Percentiles rank a stretch among this genome's conserved stretches.
These are phyloP conservation scores for Denticeps clupeoides DNA, from an alignment of 2,797 vertebrate species.

Conservation along the genomic window DNA sequence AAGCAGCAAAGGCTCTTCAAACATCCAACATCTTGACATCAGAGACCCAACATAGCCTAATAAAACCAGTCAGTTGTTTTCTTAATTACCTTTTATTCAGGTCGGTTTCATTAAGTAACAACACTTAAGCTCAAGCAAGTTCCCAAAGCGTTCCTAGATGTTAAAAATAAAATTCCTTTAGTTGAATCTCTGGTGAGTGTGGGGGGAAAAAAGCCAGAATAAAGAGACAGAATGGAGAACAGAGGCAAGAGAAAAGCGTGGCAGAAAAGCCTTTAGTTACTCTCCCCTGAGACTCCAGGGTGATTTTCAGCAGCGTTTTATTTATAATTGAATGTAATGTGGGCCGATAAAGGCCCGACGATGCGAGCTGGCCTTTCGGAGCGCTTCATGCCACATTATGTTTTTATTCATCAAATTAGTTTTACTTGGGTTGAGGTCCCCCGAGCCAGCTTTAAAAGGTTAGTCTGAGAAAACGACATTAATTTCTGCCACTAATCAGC, in stretches of 20 bases:
- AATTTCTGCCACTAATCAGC: slow-evolving; percentile 61
- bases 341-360: slow-evolving; percentile 48
- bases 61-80: no score
- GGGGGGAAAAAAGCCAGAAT: slow-evolving; percentile 2
- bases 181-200: no score
- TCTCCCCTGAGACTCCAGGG: slow-evolving; percentile 42
- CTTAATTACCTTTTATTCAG: no score
- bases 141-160: no score
- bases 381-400: slow-evolving; percentile 55
- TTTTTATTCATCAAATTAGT: slow-evolving; percentile 68
- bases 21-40: no score
- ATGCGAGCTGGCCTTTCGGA: slow-evolving; percentile 42
- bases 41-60: no score
- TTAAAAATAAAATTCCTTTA: no score
- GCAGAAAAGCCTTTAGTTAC: no score
- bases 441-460: slow-evolving; percentile 59
- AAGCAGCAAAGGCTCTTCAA: no score
- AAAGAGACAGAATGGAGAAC: slow-evolving; percentile 10
- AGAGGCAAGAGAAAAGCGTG: slow-evolving; percentile 35
- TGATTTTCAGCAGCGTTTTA: slow-evolving; percentile 51
- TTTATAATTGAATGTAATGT: slow-evolving; percentile 64
- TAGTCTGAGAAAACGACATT: slow-evolving; percentile 59
- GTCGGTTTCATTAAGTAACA: no score
- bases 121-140: no score
- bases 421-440: slow-evolving; percentile 56